phyloP scores from a whole-genome alignment of 1,140 invertebrate genomes.

The Drosophila lowei region DNA sequence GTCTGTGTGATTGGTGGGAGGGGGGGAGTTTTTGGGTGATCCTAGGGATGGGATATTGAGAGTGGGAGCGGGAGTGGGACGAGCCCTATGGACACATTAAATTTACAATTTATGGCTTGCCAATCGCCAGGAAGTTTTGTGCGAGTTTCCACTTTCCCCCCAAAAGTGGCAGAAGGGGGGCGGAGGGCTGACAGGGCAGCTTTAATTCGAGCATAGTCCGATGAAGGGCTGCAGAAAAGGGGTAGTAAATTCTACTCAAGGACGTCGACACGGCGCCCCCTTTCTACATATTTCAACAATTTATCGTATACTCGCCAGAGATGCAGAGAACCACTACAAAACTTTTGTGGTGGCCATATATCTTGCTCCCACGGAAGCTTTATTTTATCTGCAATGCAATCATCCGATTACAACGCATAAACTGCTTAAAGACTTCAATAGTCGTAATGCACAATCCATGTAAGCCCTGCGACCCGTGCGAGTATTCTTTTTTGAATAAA shows the following conservation, averaged over 20 bases:
- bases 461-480: neutral
- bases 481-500: slow-evolving; percentile 8
- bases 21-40: no score
- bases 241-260: slow-evolving; percentile 13
- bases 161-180: neutral
- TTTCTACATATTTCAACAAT: slow-evolving; percentile 9
- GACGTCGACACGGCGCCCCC: no score
- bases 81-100: slow-evolving; percentile 53
- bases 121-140: slow-evolving; percentile 39
- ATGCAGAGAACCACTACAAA: slow-evolving; percentile 1
- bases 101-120: slow-evolving; percentile 66
- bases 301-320: slow-evolving; percentile 2
- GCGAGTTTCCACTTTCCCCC: neutral
- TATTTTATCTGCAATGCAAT: slow-evolving; percentile 8
- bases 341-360: slow-evolving; percentile 13
- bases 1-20: slow-evolving; percentile 1
- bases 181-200: neutral
- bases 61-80: neutral
- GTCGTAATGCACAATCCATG: slow-evolving; percentile 19
- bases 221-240: neutral
- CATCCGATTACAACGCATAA: slow-evolving; percentile 24
- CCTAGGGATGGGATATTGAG: neutral
- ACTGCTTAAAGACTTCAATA: slow-evolving; percentile 26
- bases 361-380: neutral
- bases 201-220: neutral